Conservation (phyloP, 1,140 invertebrate species). For the Drosophila truncata region DNA sequence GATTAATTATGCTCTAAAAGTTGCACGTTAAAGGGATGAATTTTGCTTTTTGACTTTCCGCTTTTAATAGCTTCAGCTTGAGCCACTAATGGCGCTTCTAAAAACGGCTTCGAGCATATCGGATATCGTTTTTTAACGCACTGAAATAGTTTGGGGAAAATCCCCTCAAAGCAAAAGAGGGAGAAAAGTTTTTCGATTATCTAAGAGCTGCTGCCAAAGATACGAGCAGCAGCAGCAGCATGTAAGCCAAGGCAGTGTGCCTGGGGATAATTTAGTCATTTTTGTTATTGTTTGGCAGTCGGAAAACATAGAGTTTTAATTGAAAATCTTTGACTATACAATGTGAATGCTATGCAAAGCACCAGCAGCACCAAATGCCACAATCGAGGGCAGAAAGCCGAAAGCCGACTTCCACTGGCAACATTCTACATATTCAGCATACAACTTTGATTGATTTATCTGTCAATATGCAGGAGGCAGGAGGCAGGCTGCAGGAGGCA, state of each 20-base stretch:
- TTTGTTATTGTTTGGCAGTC: conserved; percentile 53
- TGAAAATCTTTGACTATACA: conserved; percentile 74
- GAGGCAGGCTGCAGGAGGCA: conserved; percentile 7
- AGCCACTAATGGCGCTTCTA: conserved; percentile 40
- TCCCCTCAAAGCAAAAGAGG: conserved; percentile 50
- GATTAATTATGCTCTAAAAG: conserved; percentile 75
- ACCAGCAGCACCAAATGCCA: conserved; percentile 38
- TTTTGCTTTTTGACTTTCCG: conserved; percentile 60
- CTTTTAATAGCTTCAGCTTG: conserved; percentile 46
- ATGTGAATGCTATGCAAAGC: conserved; percentile 9
- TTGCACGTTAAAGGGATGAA: conserved; percentile 72
- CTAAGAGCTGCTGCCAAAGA: conserved; percentile 50
- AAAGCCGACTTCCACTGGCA: conserved; percentile 43
- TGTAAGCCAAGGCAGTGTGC: conserved; percentile 37
- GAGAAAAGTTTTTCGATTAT: conserved; percentile 81
- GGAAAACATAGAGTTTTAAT: conserved; percentile 76
- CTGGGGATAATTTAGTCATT: conserved; percentile 75
- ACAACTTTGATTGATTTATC: conserved; percentile 78
- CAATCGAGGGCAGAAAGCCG: conserved; percentile 22
- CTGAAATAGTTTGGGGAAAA: conserved; percentile 50
- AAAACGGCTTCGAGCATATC: conserved; percentile 34
- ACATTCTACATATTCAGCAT: conserved; percentile 29
- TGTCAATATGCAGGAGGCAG: conserved; percentile 65
- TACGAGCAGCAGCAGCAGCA: conserved; percentile 11
- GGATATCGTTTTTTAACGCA: conserved; percentile 66